Conservation (phyloP, 2,888 invertebrate species). For the Seladonia tumulorum region DNA sequence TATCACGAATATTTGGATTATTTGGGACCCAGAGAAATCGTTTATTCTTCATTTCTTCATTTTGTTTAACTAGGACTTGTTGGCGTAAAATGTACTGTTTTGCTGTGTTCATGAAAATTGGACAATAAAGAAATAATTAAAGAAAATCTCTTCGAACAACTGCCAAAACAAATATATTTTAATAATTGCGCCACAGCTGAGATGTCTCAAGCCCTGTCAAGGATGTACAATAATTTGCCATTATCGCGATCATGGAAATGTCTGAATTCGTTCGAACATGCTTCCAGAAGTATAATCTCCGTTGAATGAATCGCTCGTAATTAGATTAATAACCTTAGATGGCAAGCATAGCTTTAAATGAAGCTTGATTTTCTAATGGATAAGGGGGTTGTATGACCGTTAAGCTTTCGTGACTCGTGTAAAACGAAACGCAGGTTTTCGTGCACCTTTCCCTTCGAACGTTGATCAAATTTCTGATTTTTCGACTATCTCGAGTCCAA, state of each 20-base stretch:
- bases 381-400: slow-evolving; percentile 50
- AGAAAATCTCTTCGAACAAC: too few relatives aligned
- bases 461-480: slow-evolving; percentile 33
- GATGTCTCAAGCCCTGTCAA: background rate
- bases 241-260: background rate
- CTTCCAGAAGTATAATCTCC: background rate
- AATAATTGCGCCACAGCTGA: background rate
- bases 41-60: background rate
- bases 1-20: background rate
- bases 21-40: background rate
- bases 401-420: slow-evolving; percentile 50
- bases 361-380: slow-evolving; percentile 37
- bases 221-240: background rate
- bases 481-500: background rate
- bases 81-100: too few relatives aligned
- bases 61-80: background rate
- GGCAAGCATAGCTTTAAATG: slow-evolving; percentile 7
- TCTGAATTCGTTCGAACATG: background rate
- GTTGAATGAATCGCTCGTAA: slow-evolving; percentile 6
- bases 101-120: too few relatives aligned
- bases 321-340: slow-evolving; percentile 34
- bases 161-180: too few relatives aligned
- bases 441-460: slow-evolving; percentile 25
- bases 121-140: too few relatives aligned
- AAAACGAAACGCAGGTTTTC: slow-evolving; percentile 39